A percentile compares a stretch with the other conserved stretches of the same genome.
These are phyloP conservation scores for Unio pictorum DNA, from an alignment of 2,888 invertebrate species.

Conservation along the genomic window DNA sequence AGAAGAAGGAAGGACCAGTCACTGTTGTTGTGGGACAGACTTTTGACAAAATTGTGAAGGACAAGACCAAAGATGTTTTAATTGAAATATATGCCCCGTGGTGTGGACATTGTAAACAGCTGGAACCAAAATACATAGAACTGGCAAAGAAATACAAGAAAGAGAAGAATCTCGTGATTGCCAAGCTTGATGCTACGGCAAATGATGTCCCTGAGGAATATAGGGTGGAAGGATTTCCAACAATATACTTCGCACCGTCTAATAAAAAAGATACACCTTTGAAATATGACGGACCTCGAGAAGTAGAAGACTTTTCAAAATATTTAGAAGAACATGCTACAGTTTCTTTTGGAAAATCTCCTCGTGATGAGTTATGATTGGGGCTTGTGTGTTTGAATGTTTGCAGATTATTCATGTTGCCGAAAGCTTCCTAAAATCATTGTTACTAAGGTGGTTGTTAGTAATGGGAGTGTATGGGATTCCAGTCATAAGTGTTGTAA, in stretches of 20 bases:
- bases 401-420: no score
- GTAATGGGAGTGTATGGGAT: no score
- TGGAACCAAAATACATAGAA: conserved; percentile 74
- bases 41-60: conserved; percentile 74
- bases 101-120: conserved; percentile 76
- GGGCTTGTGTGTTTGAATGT: neutral
- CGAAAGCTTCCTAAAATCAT: no score
- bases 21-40: conserved; percentile 74
- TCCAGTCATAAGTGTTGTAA: no score
- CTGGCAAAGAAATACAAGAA: conserved; percentile 67
- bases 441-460: no score
- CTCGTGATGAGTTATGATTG: conserved; percentile 60
- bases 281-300: conserved; percentile 66
- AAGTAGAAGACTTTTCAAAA: conserved; percentile 64
- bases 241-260: conserved; percentile 72
- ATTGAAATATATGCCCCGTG: conserved; percentile 77
- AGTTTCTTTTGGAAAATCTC: conserved; percentile 49
- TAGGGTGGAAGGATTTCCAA: conserved; percentile 73
- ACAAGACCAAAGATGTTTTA: conserved; percentile 74
- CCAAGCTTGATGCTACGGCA: conserved; percentile 72
- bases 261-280: conserved; percentile 68
- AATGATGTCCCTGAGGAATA: conserved; percentile 73
- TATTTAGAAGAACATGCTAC: conserved; percentile 65
- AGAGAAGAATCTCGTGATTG: conserved; percentile 66
- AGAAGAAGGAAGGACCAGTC: conserved; percentile 73